Base-by-base conservation (phyloP, 2,888 invertebrate species). In the Teleiodes luculella region DNA sequence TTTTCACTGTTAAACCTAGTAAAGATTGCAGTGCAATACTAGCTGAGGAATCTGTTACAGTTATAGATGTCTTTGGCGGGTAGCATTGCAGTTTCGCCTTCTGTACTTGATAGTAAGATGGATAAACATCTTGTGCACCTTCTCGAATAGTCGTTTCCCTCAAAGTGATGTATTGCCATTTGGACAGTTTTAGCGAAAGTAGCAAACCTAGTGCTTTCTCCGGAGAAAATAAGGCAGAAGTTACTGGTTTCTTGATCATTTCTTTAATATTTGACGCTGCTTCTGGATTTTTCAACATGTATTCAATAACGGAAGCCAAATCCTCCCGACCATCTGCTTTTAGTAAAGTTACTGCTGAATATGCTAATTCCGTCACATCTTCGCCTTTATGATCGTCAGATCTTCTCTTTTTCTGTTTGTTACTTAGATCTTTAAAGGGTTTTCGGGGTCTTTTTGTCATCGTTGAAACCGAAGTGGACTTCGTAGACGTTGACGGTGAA, bases 41-140 rank as follows among this genome's bases (percentile, higher is more conserved):
- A 10, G 59, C 59, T n/a, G 57, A 52, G 35, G 56, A 57, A 52
- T 61, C 56, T n/a, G 58, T 61, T 5, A 60, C 47, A 16, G 52
- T 51, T 11, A 51, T 39, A 7, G 7, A 24, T 51, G 39, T 8
- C n/a, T 31, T 14, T 35, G 52, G 52, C n/a, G n/a, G n/a, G n/a
- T n/a, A n/a, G n/a, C n/a, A n/a, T n/a, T n/a, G n/a, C n/a, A n/a
- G n/a, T 10, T 53, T 53, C 10, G 20, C 36, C 14, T 50, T 8
- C 18, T 54, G 54, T 11, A 54, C 41, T 20, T 16, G 14, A 28
- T 54, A 49, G 33, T 49, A 54, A 20, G 54, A 54, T 20, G 54
- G 43, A 28, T 53, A 53, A 13, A 53, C 11, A 37, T 47, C 13
- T 6, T 28, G 24, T 10, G 20, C 1, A 6, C 53, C 53, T 47